Conservation (phyloP, 2,888 invertebrate genomes). For the Lobophora halterata region DNA sequence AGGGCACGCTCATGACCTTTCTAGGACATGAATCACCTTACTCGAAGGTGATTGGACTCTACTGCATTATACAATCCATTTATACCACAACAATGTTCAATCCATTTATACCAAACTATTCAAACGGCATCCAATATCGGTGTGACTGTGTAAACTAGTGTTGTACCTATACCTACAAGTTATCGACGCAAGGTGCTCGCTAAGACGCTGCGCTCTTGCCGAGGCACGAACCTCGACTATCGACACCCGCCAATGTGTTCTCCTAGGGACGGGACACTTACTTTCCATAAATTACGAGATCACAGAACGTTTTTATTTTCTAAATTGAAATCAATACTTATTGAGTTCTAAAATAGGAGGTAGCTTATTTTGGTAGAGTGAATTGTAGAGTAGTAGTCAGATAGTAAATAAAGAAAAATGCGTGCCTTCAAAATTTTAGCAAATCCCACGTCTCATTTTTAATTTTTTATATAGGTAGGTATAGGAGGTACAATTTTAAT, state of each 20-base stretch:
- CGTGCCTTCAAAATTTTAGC: too few species aligned
- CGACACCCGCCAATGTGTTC: constrained; percentile 23
- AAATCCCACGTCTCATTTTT: too few species aligned
- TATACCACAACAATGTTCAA: constrained; percentile 8
- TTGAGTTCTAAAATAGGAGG: not conserved
- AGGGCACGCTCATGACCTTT: too few species aligned
- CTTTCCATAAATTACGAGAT: constrained; percentile 14
- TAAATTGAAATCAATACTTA: not conserved
- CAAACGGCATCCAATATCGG: constrained; percentile 18
- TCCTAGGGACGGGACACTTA: constrained; percentile 13
- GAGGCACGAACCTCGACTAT: constrained; percentile 59
- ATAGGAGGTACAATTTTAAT: too few species aligned
- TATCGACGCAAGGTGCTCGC: constrained; percentile 58
- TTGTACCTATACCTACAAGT: constrained; percentile 40
- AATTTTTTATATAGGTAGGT: too few species aligned
- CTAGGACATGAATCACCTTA: too few species aligned
- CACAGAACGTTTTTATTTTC: too few species aligned
- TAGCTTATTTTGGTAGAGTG: too few species aligned
- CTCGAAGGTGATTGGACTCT: too few species aligned
- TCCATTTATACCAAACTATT: constrained; percentile 15
- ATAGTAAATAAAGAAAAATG: too few species aligned
- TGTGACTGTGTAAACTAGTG: constrained; percentile 20
- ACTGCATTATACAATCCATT: constrained; percentile 3
- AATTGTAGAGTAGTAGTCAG: too few species aligned
- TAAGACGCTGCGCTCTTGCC: constrained; percentile 67